Percentiles rank a stretch among this genome's conserved stretches.
phyloP scores from a whole-genome alignment of 35 echinoderm and acorn worm genomes.

The Anneissia japonica region DNA sequence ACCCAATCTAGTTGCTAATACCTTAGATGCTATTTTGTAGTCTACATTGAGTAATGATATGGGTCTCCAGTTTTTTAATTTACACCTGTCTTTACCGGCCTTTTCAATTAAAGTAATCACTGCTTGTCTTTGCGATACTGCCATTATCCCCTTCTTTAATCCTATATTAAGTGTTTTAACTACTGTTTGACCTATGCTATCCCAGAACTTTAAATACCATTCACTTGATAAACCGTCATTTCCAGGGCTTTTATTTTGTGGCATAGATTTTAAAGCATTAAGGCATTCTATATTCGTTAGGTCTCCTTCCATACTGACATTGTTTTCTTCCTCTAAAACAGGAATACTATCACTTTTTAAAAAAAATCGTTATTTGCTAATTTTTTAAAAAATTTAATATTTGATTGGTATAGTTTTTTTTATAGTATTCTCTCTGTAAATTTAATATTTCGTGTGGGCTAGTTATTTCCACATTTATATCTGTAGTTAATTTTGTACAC shows the following conservation, averaged over 20 bases:
- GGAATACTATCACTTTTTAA: background rate
- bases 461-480: background rate
- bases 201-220: conserved; percentile 3
- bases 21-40: background rate
- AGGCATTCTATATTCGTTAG: background rate
- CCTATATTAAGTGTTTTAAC: background rate
- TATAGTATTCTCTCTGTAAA: background rate
- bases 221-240: background rate
- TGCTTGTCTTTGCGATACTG: background rate
- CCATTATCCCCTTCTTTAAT: background rate
- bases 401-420: background rate
- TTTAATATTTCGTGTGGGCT: background rate
- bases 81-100: background rate
- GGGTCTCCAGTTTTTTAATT: background rate
- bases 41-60: background rate
- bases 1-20: background rate
- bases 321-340: background rate
- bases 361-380: background rate
- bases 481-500: background rate
- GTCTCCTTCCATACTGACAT: background rate
- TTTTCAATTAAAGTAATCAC: background rate
- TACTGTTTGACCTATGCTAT: background rate
- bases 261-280: background rate
- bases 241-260: background rate
- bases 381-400: background rate